phyloP scores from a whole-genome alignment of 1,140 invertebrate species.

The Hormaphis cornu region DNA sequence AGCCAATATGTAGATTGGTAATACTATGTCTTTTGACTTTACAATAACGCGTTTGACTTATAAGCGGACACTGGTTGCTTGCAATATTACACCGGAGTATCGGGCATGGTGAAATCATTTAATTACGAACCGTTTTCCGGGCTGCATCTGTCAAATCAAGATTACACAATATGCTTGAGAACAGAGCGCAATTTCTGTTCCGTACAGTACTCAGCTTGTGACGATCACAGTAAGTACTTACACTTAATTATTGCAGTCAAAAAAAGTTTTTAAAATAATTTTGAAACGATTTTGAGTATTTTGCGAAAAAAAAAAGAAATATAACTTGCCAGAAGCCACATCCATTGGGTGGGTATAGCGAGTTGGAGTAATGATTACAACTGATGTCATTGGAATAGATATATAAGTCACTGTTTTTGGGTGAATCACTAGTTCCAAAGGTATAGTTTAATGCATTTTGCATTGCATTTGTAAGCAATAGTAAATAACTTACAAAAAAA shows the following conservation, averaged over 20 bases:
- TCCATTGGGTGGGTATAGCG: too few relatives aligned
- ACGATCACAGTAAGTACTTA: slow-evolving; percentile 49
- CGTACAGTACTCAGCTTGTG: slow-evolving; percentile 68
- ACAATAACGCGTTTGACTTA: neutral
- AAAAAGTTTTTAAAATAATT: neutral
- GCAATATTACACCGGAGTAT: slow-evolving; percentile 70
- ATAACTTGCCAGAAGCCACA: too few relatives aligned
- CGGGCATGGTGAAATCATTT: slow-evolving; percentile 68
- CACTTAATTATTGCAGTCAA: neutral
- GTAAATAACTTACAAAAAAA: too few relatives aligned
- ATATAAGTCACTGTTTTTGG: too few relatives aligned
- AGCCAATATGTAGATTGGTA: neutral
- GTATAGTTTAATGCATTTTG: too few relatives aligned
- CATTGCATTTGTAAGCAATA: too few relatives aligned
- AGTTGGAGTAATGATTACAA: too few relatives aligned
- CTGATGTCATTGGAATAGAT: too few relatives aligned
- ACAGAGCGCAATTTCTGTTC: slow-evolving; percentile 80
- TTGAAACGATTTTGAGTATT: neutral
- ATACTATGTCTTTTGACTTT: neutral
- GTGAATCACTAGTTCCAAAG: too few relatives aligned
- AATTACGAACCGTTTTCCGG: slow-evolving; percentile 68
- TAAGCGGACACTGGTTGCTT: slow-evolving; percentile 72
- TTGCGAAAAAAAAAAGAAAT: neutral
- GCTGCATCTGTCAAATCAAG: slow-evolving; percentile 76
- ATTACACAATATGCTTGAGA: slow-evolving; percentile 76